Evolutionary conservation across 2,113 vertebrate species (phyloP).

Genomic region (Oncorhynchus gorbuscha): DNA sequence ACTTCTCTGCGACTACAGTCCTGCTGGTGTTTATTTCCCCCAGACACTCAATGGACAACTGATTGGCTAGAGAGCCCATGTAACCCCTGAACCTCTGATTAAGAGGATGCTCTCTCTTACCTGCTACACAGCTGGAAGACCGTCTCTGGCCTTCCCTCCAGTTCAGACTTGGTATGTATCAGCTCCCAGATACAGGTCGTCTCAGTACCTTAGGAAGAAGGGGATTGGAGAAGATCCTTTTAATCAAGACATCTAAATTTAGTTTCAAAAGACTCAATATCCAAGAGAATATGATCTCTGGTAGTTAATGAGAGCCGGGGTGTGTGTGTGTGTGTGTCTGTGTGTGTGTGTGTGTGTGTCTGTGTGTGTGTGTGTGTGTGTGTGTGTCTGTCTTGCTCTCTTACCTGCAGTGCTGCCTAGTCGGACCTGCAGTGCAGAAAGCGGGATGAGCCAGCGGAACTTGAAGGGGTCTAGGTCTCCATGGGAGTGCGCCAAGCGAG

Average conservation of each 20-base stretch:
- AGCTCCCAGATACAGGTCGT: conserved; percentile 92
- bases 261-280: conserved; percentile 15
- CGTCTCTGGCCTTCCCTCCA: conserved; percentile 92
- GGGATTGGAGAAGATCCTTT: conserved; percentile 34
- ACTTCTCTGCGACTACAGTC: not conserved
- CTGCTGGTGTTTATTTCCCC: too few species aligned
- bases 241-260: conserved; percentile 45
- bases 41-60: too few species aligned
- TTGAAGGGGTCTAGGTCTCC: conserved; percentile 90
- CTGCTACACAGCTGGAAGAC: conserved; percentile 94
- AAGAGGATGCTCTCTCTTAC: conserved; percentile 64
- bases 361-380: conserved; percentile 8
- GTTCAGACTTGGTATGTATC: conserved; percentile 92
- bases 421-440: conserved; percentile 91
- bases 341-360: not conserved
- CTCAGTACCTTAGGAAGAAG: conserved; percentile 68
- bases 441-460: conserved; percentile 94
- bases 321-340: too few species aligned
- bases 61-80: too few species aligned
- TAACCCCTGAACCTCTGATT: too few species aligned
- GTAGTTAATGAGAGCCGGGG: not conserved
- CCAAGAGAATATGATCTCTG: not conserved
- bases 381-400: not conserved
- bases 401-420: conserved; percentile 92
- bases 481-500: conserved; percentile 78